phyloP scores from a whole-genome alignment of 2,797 vertebrate species.

The Mastacembelus armatus region DNA sequence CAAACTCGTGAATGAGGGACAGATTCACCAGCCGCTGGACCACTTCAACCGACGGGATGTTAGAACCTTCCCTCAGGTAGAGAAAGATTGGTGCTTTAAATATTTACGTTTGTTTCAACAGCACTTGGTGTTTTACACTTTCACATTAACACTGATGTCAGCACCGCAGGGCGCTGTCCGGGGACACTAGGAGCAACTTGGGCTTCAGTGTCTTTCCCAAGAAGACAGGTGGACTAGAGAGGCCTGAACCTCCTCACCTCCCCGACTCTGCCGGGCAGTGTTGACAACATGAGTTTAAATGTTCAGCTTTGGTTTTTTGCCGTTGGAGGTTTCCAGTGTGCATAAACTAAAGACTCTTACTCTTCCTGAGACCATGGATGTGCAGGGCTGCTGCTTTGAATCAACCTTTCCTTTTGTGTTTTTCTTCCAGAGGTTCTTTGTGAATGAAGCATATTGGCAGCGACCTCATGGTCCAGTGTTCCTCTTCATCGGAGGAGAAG shows the following conservation, averaged over 20 bases:
- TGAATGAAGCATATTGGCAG: conserved; percentile 84
- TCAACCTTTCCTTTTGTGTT: background rate
- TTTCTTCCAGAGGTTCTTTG: conserved; percentile 82
- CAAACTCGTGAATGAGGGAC: conserved; percentile 57
- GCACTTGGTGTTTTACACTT: too few species aligned
- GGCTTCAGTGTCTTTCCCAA: too few species aligned
- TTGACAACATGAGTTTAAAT: conserved; percentile 13
- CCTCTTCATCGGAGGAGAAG: conserved; percentile 88
- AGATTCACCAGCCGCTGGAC: conserved; percentile 82
- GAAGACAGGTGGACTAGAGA: too few species aligned
- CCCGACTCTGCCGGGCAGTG: background rate
- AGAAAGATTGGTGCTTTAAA: background rate
- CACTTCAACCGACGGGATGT: conserved; percentile 81
- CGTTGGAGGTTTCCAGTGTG: conserved; percentile 29
- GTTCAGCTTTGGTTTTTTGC: conserved; percentile 2
- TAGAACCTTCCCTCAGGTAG: conserved; percentile 84
- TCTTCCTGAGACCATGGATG: conserved; percentile 13
- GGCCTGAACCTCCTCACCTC: background rate
- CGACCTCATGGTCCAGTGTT: conserved; percentile 84
- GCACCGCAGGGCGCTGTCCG: too few species aligned
- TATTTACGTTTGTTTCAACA: background rate
- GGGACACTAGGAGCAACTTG: too few species aligned
- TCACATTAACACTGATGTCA: too few species aligned
- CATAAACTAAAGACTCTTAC: conserved; percentile 15
- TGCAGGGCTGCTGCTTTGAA: background rate